Evolutionary conservation across 1,140 invertebrate species (phyloP), one percentile per base, ranked within the genome.

Genomic region (Pogonus chalceus): DNA sequence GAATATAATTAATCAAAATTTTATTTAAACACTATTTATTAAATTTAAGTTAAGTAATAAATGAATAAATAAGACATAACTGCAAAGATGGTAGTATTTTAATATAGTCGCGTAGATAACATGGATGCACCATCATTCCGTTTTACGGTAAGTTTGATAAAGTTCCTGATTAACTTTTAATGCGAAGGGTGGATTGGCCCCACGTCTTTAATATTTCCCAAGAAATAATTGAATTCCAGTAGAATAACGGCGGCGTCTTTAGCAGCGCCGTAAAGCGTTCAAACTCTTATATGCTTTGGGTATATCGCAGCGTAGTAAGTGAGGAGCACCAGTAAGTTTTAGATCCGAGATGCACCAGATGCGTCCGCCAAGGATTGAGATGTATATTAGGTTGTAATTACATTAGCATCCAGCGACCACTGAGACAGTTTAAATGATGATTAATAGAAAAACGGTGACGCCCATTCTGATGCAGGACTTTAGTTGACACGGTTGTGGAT

Each of bases 381-480:
- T 49, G 51, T 54, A 49, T 37, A 54, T 51, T 54, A 54, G 37
- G 37, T 53, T 54, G 43, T 54, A 53, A 57, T 57, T 43, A 43
- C 37, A 43, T 43, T 57, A 57, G 53, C 50, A 49, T 37, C 50
- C 48, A 48, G 37, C 49, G 56, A 57, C 49, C 52, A 54, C 52
- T 51, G 52, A 49, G 56, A 57, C 56, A 57, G 52, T 57, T 57
- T 54, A 54, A 57, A 57, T 54, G 52, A 57, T 57, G 56, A 57
- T 57, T 57, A 47, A 43, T 43, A 43, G 37, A 43, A 43, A 43
- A 43, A 43, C 37, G 37, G 37, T 43, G 18, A 9, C 9, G 37
- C 37, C 37, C 37, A 43, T 9, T 43, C 37, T 43, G 18, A 18
- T 18, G 4, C 3, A 12, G 7, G 18, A 43, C 9, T 10, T 43